Evolutionary conservation across 2,797 vertebrate species (phyloP).

Genomic region (Enoplosus armatus): DNA sequence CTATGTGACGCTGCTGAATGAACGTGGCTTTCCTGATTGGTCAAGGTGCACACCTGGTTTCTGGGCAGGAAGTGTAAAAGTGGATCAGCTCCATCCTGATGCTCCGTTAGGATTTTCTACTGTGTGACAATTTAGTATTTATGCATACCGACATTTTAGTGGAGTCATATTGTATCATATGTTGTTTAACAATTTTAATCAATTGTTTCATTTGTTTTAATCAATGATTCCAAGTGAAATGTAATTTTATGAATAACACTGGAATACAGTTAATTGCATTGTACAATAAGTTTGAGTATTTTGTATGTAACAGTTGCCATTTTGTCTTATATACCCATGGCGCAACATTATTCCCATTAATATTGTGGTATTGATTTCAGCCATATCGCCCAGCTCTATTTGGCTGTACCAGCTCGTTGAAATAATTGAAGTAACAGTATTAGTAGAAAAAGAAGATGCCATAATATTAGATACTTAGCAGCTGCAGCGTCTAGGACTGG

Average conservation of each 20-base stretch:
- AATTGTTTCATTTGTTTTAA: no score
- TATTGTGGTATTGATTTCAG: neutral
- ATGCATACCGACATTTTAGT: no score
- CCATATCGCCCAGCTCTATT: no score
- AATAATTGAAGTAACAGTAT: neutral
- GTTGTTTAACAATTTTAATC: no score
- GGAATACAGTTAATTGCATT: neutral
- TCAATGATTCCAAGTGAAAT: no score
- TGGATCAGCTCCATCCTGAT: neutral
- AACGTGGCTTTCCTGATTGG: neutral
- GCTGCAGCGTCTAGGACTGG: no score
- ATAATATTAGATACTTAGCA: neutral
- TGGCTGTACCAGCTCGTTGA: no score
- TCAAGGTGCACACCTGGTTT: slow-evolving; percentile 1
- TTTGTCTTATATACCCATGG: neutral
- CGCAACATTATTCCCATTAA: neutral
- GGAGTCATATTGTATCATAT: neutral
- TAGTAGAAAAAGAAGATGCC: neutral
- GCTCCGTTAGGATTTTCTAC: neutral
- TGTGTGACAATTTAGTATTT: neutral
- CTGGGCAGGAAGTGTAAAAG: neutral
- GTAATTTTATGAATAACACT: neutral
- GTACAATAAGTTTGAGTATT: neutral
- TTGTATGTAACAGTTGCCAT: neutral
- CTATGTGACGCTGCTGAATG: neutral